Percentiles rank a stretch among this genome's conserved stretches.
phyloP scores from a whole-genome alignment of 2,797 vertebrate genomes.

The Denticeps clupeoides region DNA sequence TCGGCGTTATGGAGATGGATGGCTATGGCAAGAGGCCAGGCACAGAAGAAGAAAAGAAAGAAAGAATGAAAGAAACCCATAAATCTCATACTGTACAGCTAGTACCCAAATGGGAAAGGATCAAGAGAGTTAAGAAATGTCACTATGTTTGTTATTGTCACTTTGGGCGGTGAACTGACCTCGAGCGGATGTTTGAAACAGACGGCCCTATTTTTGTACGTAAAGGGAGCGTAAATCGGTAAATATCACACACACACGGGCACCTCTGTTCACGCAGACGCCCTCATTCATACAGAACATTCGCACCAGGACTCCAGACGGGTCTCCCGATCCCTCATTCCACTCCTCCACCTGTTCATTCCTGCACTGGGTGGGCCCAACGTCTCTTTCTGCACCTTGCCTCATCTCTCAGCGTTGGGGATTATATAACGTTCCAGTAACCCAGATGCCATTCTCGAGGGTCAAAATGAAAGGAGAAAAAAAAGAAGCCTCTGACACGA shows the following conservation, averaged over 20 bases:
- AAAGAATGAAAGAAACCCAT: slow-evolving; percentile 11
- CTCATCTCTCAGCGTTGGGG: no score
- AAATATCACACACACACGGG: background rate
- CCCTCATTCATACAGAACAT: no score
- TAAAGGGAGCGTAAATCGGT: no score
- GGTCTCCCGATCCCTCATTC: no score
- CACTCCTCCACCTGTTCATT: no score
- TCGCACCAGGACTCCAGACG: background rate
- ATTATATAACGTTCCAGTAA: slow-evolving; percentile 7
- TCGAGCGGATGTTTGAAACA: no score
- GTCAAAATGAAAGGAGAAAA: background rate
- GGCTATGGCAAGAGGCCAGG: background rate
- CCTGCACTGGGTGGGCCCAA: no score
- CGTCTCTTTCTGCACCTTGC: background rate
- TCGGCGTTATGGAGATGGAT: slow-evolving; percentile 19
- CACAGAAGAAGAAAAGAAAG: slow-evolving; percentile 2
- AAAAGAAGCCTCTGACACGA: background rate
- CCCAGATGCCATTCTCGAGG: background rate
- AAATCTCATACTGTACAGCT: background rate
- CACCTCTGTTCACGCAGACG: no score
- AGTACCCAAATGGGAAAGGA: no score
- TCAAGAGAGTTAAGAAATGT: slow-evolving; percentile 14
- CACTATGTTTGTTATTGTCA: background rate
- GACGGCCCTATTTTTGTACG: no score
- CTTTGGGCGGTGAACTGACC: no score